Evolutionary conservation across 2,888 invertebrate species (phyloP).

Genomic region (Volucella inflata): DNA sequence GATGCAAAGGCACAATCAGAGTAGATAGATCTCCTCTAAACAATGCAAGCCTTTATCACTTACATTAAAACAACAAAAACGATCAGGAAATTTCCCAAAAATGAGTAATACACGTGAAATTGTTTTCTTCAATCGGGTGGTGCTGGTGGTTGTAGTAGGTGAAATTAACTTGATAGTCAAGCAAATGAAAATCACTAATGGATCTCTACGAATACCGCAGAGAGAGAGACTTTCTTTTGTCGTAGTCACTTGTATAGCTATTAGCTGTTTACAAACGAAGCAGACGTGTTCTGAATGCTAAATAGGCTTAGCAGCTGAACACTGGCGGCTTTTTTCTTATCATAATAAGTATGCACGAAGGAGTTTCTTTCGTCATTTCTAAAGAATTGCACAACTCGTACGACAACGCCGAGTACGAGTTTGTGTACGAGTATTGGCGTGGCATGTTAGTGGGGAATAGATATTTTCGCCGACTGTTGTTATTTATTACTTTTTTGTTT

Average conservation of each 20-base stretch:
- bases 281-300: conserved; percentile 48
- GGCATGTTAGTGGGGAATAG: conserved; percentile 41
- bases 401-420: too few species aligned
- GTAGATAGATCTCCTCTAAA: conserved; percentile 14
- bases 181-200: conserved; percentile 63
- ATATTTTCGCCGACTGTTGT: conserved; percentile 31
- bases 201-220: conserved; percentile 12
- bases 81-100: conserved; percentile 30
- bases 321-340: conserved; percentile 22
- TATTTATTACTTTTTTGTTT: neutral
- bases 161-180: conserved; percentile 47
- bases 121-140: conserved; percentile 20
- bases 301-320: conserved; percentile 37
- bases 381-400: conserved; percentile 25
- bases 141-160: conserved; percentile 35
- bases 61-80: conserved; percentile 7
- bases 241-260: conserved; percentile 1
- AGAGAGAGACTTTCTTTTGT: conserved; percentile 57
- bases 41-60: conserved; percentile 40
- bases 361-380: conserved; percentile 58
- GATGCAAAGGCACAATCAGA: neutral
- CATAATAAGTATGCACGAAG: conserved; percentile 53
- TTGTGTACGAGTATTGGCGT: neutral
- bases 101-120: conserved; percentile 12
- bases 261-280: conserved; percentile 7